phyloP scores from a whole-genome alignment of 1,140 invertebrate species.

The Lasioglossum baleicum region DNA sequence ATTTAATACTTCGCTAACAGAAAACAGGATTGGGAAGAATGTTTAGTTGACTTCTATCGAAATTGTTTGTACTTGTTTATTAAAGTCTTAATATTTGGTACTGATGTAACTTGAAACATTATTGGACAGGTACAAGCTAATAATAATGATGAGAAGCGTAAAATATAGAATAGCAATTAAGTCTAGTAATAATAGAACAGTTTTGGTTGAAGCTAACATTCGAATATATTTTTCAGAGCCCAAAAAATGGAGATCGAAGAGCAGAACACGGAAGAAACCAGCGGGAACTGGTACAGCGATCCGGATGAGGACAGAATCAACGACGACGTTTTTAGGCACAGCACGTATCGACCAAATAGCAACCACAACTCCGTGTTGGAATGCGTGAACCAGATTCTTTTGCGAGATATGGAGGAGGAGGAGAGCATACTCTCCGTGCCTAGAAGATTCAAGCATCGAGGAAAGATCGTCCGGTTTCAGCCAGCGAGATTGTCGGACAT shows the following conservation, averaged over 20 bases:
- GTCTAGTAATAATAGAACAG: too few relatives aligned
- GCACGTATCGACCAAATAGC: conserved; percentile 74
- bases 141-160: too few relatives aligned
- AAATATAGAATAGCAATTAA: too few relatives aligned
- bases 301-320: conserved; percentile 84
- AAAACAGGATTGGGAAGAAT: too few relatives aligned
- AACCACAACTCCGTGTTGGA: conserved; percentile 88
- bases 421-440: conserved; percentile 72
- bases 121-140: too few relatives aligned
- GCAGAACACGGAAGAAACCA: conserved; percentile 79
- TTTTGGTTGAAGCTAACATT: too few relatives aligned
- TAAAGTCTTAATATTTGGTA: neutral
- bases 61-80: too few relatives aligned
- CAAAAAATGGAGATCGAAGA: conserved; percentile 81
- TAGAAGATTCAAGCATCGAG: conserved; percentile 75
- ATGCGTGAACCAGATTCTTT: conserved; percentile 88
- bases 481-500: conserved; percentile 77
- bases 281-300: conserved; percentile 87
- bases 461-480: conserved; percentile 77
- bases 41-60: too few relatives aligned
- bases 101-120: neutral
- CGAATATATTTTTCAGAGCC: conserved; percentile 45
- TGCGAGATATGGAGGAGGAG: conserved; percentile 81
- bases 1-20: too few relatives aligned
- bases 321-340: conserved; percentile 78